Evolutionary conservation across 2,888 invertebrate genomes (phyloP).

Genomic region (Morpho achilles): DNA sequence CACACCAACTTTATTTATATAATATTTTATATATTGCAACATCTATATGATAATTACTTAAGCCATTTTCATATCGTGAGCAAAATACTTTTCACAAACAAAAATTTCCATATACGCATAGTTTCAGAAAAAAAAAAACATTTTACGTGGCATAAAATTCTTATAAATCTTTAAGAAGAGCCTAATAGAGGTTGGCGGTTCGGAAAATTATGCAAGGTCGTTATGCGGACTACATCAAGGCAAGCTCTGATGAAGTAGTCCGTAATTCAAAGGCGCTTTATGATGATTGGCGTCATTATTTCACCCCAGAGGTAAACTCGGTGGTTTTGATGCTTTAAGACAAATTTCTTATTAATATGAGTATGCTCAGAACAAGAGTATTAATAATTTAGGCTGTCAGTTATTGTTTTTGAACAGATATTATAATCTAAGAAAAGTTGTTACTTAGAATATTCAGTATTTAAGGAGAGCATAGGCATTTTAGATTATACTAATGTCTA

Average conservation of each 20-base stretch:
- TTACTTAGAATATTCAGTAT: no score
- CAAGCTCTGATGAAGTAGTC: constrained; percentile 42
- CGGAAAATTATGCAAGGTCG: constrained; percentile 46
- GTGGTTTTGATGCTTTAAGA: constrained; percentile 6
- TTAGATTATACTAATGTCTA: no score
- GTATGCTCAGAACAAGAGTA: constrained; percentile 1
- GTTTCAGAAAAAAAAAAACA: no score
- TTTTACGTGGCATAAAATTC: neutral
- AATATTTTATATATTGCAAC: no score
- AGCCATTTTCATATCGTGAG: no score
- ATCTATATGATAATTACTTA: no score
- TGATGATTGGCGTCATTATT: constrained; percentile 47
- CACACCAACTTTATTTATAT: no score
- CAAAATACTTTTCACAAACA: no score
- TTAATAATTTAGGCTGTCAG: constrained; percentile 1
- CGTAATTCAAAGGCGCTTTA: constrained; percentile 43
- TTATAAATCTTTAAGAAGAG: constrained; percentile 6
- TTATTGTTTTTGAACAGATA: neutral
- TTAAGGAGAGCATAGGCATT: no score
- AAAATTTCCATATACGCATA: no score
- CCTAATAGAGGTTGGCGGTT: constrained; percentile 37
- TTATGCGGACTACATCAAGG: constrained; percentile 24
- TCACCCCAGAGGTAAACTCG: constrained; percentile 2
- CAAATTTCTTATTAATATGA: constrained; percentile 3
- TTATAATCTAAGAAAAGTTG: neutral